Base-by-base conservation (phyloP, 2,797 vertebrate species). In the Brachyalestes nurse region DNA sequence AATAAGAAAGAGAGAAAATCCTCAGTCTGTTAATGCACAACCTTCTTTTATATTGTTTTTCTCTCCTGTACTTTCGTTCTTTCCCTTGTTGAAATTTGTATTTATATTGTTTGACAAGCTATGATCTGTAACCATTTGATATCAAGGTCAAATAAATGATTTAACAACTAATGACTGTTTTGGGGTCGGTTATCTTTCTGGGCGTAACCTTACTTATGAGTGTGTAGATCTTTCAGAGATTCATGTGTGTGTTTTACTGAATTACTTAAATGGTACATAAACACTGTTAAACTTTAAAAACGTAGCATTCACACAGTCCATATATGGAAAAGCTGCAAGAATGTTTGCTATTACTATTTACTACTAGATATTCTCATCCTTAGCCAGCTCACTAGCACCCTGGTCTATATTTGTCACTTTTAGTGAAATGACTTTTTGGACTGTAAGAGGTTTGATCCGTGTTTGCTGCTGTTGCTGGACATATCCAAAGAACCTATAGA, bases 101-200 rank as follows among this genome's bases (percentile, higher is more conserved):
- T 93, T 94, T 93, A 91, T 93, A 92, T 89, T 57, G 91, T 93
- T 91, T 90, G 66, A 83, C 51, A 80, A 62, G 73, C 79, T 89
- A 83, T 89, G 88, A 90, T 88, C 84, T 86, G 86, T 82, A 86
- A 69, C 72, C 78, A 49, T 65, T 79, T 82, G 82, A 75, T 12
- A 79, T 73, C 62, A 61, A 75, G 65, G 78, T 75, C 70, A 64
- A 80, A 80, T 83, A 83, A 82, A 77, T 7, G 49, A 75, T 80
- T 78, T 57, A 73, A 79, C 72, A 58, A 71, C 61, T 62, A 34
- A 16, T 21, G 17, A 12, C n/a, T 23, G 1, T 38, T 67, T 72
- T 53, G 47, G 65, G 66, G 2, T 47, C 49, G 47, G 25, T 1
- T 49, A 10, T 6, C 45, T 14, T 45, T 4, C n/a, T 14, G 17